Evolutionary conservation across 2,888 invertebrate genomes (phyloP).

Genomic region (Metacarcinus magister): DNA sequence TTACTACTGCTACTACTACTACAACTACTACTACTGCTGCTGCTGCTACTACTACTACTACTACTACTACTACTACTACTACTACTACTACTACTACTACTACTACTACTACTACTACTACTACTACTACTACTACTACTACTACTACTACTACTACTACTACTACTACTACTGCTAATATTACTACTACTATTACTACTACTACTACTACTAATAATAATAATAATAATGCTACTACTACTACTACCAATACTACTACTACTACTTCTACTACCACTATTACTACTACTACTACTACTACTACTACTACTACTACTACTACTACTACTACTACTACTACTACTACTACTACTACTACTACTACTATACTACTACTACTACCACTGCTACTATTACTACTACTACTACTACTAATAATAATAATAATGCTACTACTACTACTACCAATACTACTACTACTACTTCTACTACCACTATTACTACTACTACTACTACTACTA

Average conservation of each 20-base stretch:
- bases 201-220: no score
- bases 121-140: conserved; percentile 42
- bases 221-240: neutral
- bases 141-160: neutral
- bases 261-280: neutral
- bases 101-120: neutral
- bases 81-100: neutral
- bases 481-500: no score
- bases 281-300: neutral
- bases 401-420: no score
- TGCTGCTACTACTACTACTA: neutral
- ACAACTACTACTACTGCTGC: neutral
- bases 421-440: no score
- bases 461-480: no score
- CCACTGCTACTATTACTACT: no score
- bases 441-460: no score
- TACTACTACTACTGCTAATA: conserved; percentile 32
- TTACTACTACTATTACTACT: neutral
- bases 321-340: neutral
- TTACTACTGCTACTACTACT: no score
- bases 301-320: neutral
- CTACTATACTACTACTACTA: no score
- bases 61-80: neutral
- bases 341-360: conserved; percentile 29
- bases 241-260: neutral